Percentiles rank a stretch among this genome's conserved stretches.
Evolutionary conservation across 2,113 vertebrate genomes (phyloP).

Genomic region (Geococcyx californianus): DNA sequence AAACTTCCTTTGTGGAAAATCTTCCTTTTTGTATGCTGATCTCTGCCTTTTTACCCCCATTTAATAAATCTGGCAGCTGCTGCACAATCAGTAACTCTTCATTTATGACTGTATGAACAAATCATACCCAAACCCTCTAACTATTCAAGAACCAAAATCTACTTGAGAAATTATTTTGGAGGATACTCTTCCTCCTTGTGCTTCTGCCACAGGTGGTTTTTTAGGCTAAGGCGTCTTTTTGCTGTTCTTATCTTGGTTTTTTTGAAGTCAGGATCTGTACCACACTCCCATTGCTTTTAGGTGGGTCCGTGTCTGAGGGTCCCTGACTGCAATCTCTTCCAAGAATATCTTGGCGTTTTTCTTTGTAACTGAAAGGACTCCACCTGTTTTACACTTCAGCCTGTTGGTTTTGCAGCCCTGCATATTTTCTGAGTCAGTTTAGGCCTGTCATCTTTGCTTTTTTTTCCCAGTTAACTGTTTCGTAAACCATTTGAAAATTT

Average conservation of each 20-base stretch:
- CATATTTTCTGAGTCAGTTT: neutral
- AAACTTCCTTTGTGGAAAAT: neutral
- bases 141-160: neutral
- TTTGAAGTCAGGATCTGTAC: neutral
- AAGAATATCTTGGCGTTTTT: neutral
- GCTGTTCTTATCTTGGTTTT: neutral
- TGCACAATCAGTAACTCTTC: neutral
- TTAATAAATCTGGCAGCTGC: neutral
- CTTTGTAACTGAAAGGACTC: neutral
- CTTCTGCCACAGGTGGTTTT: neutral
- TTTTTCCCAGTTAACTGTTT: neutral
- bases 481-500: neutral
- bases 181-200: neutral
- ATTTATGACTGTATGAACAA: neutral
- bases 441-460: neutral
- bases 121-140: neutral
- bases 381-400: neutral
- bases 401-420: neutral
- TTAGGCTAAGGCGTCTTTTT: neutral
- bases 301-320: neutral
- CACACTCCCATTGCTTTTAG: neutral
- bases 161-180: neutral
- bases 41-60: neutral
- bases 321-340: neutral
- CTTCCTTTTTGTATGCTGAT: neutral